Base-by-base conservation (phyloP, 2,797 vertebrate species). In the Molothrus ater region DNA sequence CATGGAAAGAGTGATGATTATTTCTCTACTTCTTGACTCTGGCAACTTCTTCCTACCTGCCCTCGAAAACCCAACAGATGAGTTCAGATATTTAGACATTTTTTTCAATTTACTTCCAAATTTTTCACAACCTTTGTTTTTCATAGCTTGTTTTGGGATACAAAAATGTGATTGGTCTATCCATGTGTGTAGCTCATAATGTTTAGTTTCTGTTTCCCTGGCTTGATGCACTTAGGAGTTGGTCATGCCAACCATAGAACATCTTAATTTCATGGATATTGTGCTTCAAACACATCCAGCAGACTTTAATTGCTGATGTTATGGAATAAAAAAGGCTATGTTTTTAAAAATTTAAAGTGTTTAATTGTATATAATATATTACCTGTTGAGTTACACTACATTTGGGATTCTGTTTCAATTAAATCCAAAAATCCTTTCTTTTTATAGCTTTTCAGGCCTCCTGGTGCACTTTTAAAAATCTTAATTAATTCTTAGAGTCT, bases 401-500 rank as follows among this genome's bases (percentile, higher is more conserved):
- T 65, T 64, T 91, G 81, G 48, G 40, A 82, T 80, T 70, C 80
- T 71, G 10, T 82, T 85, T 87, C 60, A 80, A 76, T 86, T 92
- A 76, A 78, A 84, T 60, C 3, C 1, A 42, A 42, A 91, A 63
- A 31, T 26, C 18, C 13, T 42, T 80, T 48, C 4, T 60, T 84
- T 91, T 93, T 76, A 73, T 63, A 51, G n/a, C 29, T 31, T 92
- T 90, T 56, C 50, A 65, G 43, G 24, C 15, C 53, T 91, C 32
- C n/a, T 73, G 43, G 48, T 91, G 36, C 43, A 87, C n/a, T 83
- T 90, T 60, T 12, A 59, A 89, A 84, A 90, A 42, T 61, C 45
- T 80, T 90, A 88, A 87, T 89, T 92, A 87, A 90, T 81, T 93
- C 86, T 82, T 60, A 36, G 28, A 64, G 7, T 69, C 28, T 75